Conservation (phyloP, 1,140 invertebrate species). For the Cydia splendana region DNA sequence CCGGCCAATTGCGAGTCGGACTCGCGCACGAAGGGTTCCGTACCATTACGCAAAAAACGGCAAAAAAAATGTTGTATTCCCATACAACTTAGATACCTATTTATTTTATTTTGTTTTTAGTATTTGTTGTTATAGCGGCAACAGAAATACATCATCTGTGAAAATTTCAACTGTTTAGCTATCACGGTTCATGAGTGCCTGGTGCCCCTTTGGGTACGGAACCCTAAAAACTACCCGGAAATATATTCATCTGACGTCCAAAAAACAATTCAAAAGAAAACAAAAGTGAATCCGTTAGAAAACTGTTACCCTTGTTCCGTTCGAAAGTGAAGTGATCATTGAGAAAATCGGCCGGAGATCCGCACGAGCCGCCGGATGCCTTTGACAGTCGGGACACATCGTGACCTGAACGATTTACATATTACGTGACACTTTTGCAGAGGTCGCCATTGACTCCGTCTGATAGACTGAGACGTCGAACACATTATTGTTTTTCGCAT, state of each 20-base stretch:
- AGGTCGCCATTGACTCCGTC: slow-evolving; percentile 69
- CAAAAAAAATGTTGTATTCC: too few relatives aligned
- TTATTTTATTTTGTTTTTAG: too few relatives aligned
- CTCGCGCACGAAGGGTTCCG: too few relatives aligned
- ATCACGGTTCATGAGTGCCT: too few relatives aligned
- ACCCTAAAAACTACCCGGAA: not conserved
- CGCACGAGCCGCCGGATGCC: slow-evolving; percentile 58
- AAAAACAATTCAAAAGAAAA: slow-evolving; percentile 18
- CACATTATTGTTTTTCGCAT: slow-evolving; percentile 75
- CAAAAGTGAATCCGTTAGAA: slow-evolving; percentile 38
- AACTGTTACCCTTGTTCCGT: slow-evolving; percentile 48
- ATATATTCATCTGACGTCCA: not conserved
- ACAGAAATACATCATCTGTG: too few relatives aligned
- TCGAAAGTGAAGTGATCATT: slow-evolving; percentile 64
- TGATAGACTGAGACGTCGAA: slow-evolving; percentile 74
- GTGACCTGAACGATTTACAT: slow-evolving; percentile 78
- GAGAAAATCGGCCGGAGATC: slow-evolving; percentile 62
- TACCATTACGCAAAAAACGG: too few relatives aligned
- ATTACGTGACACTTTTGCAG: slow-evolving; percentile 77
- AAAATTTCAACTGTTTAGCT: too few relatives aligned
- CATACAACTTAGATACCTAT: too few relatives aligned
- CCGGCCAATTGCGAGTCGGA: too few relatives aligned
- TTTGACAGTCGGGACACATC: slow-evolving; percentile 77
- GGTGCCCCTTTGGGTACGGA: too few relatives aligned
- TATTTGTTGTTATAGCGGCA: too few relatives aligned